Percentiles rank a stretch among this genome's conserved stretches.
These are phyloP conservation scores for Agrilus biguttatus DNA, from an alignment of 2,888 invertebrate species.

Conservation along the genomic window DNA sequence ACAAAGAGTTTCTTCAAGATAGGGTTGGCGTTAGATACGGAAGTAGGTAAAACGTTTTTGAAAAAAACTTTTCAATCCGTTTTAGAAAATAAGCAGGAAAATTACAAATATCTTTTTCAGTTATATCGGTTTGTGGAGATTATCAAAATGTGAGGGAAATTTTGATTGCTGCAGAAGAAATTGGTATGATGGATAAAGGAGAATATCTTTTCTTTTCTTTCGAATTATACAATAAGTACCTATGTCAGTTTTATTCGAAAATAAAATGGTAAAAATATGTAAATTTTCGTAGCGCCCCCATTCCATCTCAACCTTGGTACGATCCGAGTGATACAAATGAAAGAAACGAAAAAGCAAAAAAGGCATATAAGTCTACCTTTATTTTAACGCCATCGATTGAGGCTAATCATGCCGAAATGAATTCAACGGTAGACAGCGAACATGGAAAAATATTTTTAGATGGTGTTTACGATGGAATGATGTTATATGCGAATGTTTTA, in stretches of 20 bases:
- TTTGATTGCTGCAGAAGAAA: slow-evolving; percentile 82
- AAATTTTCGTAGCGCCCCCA: slow-evolving; percentile 16
- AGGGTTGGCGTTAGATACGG: slow-evolving; percentile 54
- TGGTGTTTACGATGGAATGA: slow-evolving; percentile 91
- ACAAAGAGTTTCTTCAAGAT: slow-evolving; percentile 47
- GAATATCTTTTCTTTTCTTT: slow-evolving; percentile 98
- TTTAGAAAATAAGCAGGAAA: neutral
- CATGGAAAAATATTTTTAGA: slow-evolving; percentile 23
- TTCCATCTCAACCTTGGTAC: slow-evolving; percentile 69
- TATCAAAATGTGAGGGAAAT: slow-evolving; percentile 80
- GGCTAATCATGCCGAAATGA: slow-evolving; percentile 63
- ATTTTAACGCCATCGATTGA: slow-evolving; percentile 72
- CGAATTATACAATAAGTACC: slow-evolving; percentile 88
- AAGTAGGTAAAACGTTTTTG: slow-evolving; percentile 41
- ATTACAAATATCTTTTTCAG: slow-evolving; percentile 41
- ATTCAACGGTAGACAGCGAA: slow-evolving; percentile 57
- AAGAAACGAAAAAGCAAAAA: slow-evolving; percentile 68
- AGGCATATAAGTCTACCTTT: slow-evolving; percentile 75
- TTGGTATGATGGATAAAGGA: slow-evolving; percentile 90
- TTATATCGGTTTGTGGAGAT: slow-evolving; percentile 89
- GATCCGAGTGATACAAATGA: slow-evolving; percentile 63
- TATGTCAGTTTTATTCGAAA: neutral
- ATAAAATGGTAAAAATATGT: neutral
- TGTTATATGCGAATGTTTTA: slow-evolving; percentile 82
- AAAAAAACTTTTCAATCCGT: neutral